Evolutionary conservation across 2,888 invertebrate genomes (phyloP).

Genomic region (Callyntrura sp.): DNA sequence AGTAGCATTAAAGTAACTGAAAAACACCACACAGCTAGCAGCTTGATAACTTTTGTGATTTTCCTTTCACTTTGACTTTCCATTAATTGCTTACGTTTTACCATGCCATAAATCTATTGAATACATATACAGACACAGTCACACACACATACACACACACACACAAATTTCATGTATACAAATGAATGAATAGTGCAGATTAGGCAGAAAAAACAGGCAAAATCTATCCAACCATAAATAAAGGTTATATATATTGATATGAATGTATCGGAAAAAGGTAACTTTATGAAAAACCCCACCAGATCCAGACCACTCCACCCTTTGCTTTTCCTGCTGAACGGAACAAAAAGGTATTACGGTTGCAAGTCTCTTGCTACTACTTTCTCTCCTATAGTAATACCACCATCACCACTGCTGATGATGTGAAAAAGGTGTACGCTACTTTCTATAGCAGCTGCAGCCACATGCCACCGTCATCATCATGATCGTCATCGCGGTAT

Average conservation of each 20-base stretch:
- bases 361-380: no score
- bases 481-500: constrained; percentile 12
- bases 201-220: constrained; percentile 49
- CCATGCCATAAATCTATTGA: constrained; percentile 70
- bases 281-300: constrained; percentile 18
- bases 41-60: constrained; percentile 65
- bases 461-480: constrained; percentile 19
- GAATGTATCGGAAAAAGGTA: constrained; percentile 28
- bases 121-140: constrained; percentile 40
- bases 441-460: constrained; percentile 1
- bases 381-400: no score
- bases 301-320: constrained; percentile 33
- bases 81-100: constrained; percentile 70
- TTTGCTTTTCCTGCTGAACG: constrained; percentile 11
- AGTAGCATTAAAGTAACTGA: background rate
- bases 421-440: constrained; percentile 20
- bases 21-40: constrained; percentile 45
- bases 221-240: constrained; percentile 44
- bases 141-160: constrained; percentile 2
- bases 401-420: no score
- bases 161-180: constrained; percentile 46
- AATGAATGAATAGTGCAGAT: constrained; percentile 48
- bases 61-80: constrained; percentile 73
- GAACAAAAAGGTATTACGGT: constrained; percentile 8
- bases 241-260: constrained; percentile 26